Conservation (phyloP, 2,888 invertebrate species). For the Shargacucullia verbasci region DNA sequence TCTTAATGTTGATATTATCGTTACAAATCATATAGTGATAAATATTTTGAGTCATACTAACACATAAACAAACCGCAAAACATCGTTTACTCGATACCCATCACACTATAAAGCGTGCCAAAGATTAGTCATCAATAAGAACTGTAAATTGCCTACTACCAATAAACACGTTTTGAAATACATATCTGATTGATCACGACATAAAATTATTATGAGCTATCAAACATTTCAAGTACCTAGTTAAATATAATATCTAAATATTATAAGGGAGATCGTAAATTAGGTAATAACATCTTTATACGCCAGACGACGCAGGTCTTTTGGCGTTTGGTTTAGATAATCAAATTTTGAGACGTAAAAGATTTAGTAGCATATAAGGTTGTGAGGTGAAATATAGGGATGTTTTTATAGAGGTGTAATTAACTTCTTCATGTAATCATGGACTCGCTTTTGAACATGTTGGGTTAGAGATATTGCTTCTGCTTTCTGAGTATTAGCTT, state of each 20-base stretch:
- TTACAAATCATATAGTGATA: not conserved
- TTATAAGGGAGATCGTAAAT: constrained; percentile 54
- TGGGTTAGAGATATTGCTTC: not conserved
- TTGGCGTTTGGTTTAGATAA: constrained; percentile 32
- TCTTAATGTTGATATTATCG: not conserved
- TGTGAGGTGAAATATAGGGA: constrained; percentile 5
- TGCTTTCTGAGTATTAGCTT: not conserved
- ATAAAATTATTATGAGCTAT: constrained; percentile 64
- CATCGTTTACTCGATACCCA: constrained; percentile 1
- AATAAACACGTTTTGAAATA: constrained; percentile 65
- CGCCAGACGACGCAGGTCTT: constrained; percentile 16
- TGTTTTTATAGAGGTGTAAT: constrained; percentile 10
- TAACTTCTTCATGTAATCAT: constrained; percentile 8
- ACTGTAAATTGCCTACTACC: constrained; percentile 51
- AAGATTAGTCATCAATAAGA: constrained; percentile 60
- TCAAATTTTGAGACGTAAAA: constrained; percentile 35
- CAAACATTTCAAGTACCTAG: constrained; percentile 46
- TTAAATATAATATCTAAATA: constrained; percentile 49
- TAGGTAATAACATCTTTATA: constrained; percentile 51
- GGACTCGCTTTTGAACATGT: not conserved
- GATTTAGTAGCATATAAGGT: constrained; percentile 15
- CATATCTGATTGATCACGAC: constrained; percentile 61
- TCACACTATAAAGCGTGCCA: constrained; percentile 28
- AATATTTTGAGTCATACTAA: constrained; percentile 19
- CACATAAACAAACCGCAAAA: constrained; percentile 8